phyloP scores from a whole-genome alignment of 2,888 invertebrate species.

The Stenichneumon culpator region DNA sequence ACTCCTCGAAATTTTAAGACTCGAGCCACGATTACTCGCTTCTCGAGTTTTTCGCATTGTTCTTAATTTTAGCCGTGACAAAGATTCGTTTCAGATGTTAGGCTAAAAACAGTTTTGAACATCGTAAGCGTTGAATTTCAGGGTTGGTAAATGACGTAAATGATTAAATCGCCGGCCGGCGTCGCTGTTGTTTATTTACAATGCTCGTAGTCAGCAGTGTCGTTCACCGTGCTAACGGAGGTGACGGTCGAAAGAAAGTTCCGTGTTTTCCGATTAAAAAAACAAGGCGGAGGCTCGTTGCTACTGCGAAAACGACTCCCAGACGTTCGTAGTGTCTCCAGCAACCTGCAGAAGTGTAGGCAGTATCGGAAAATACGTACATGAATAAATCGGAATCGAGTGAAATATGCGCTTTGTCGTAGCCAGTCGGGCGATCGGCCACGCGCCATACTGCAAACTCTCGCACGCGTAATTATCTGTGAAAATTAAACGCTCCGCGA shows the following conservation, averaged over 20 bases:
- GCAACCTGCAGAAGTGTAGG: not conserved
- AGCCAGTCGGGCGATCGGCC: not conserved
- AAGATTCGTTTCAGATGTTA: not conserved
- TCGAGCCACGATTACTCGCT: not conserved
- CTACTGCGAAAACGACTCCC: not conserved
- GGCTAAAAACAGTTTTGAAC: not conserved
- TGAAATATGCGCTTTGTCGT: not conserved
- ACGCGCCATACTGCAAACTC: not conserved
- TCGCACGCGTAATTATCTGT: not conserved
- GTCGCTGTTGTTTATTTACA: not conserved
- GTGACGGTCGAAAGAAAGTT: not conserved
- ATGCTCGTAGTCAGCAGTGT: not conserved
- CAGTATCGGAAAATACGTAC: constrained; percentile 3
- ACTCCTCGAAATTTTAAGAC: not conserved
- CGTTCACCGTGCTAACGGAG: not conserved
- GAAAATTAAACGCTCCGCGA: not conserved
- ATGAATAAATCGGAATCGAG: not conserved
- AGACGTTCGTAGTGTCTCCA: not conserved
- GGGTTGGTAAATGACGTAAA: too few relatives aligned
- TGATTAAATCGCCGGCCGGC: too few relatives aligned
- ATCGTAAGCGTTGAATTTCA: too few relatives aligned
- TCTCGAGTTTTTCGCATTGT: not conserved
- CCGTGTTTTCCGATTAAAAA: not conserved
- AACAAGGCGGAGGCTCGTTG: not conserved
- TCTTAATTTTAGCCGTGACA: not conserved